Evolutionary conservation across 2,797 vertebrate species (phyloP), one percentile per base, ranked within the genome.

Genomic region (Lacerta viridis): DNA sequence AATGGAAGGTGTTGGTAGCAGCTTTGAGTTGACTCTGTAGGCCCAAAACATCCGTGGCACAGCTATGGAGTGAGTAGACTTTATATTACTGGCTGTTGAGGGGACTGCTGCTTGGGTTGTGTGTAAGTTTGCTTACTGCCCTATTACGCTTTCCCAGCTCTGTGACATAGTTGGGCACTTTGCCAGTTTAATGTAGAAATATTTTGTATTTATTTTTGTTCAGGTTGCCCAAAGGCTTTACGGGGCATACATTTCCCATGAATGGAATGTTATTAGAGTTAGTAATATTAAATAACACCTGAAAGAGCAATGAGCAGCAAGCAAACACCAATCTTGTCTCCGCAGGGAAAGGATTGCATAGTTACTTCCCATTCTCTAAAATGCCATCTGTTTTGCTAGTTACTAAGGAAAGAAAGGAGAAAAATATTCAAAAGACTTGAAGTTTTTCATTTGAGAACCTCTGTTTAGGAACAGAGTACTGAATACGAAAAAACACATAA

Each of bases 381-480:
- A 82, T 93, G 94, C 93, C 95, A 94, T 94, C 94, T 94, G 92
- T 92, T 95, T 96, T 95, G 93, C 87, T 93, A 88, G 87, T 94
- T 88, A 91, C 23, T 88, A 77, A 86, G 87, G 0, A 0, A 11
- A 69, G 89, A 90, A 92, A 84, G 68, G 15, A 36, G 29, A 93
- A 85, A 86, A 93, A 92, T 80, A 33, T 79, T 27, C 75, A 71
- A 93, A 93, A 93, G 90, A 61, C 84, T 86, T 81, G 86, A 94
- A 88, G 64, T 93, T 95, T 95, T 92, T 85, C 86, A 91, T 94
- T 94, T 93, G 90, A 88, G 84, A 80, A 93, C 80, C 71, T 93
- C 69, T 81, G 59, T 59, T 93, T 92, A 91, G 77, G 91, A 95
- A 85, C 55, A 78, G 87, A 90, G 92, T 95, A 95, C 90, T 94